Evolutionary conservation across 2,888 invertebrate genomes (phyloP), one percentile per base, ranked within the genome.

Genomic region (Drosophila paranaensis): DNA sequence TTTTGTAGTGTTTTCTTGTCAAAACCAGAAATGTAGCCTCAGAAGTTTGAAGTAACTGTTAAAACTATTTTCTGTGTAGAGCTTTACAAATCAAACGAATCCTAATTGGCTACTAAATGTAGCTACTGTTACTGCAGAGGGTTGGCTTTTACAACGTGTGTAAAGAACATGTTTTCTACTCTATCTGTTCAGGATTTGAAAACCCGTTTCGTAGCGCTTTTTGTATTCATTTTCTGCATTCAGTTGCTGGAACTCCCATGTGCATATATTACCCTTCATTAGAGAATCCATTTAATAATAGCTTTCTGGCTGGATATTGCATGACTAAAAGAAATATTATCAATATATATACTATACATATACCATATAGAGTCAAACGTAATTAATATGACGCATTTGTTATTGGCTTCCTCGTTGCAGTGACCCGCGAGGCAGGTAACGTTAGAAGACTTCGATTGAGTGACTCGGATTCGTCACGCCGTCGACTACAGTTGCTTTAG

Each of bases 351-450:
- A 27, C 16, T 40, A 40, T n/a, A n/a, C 5, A 37, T n/a, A n/a
- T 10, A 37, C 13, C 2, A 14, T 33, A 16, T 43, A 16, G 11
- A 13, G 5, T 39, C 14, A 16, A 16, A 13, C 33, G 48, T 35
- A 54, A 53, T 25, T 69, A 48, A 60, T 51, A 30, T 66, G 58
- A 62, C 43, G 37, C 46, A 62, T 56, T 61, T 64, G 25, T 45
- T 56, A 4, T 55, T 16, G 16, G 48, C 10, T 10, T 30, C 14
- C 16, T 11, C 40, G n/a, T 78, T 77, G 60, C 71, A 77, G 77
- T 71, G 58, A 64, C 42, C 63, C 45, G 46, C 20, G 20, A 13
- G 27, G 20, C 60, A 71, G 60, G 37, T 10, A 13, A 13, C 58
- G 42, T 37, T 8, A 53, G 10, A 37, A 45, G 9, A 37, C 45